phyloP scores from a whole-genome alignment of 2,797 vertebrate genomes.

The Chromobotia macracanthus region DNA sequence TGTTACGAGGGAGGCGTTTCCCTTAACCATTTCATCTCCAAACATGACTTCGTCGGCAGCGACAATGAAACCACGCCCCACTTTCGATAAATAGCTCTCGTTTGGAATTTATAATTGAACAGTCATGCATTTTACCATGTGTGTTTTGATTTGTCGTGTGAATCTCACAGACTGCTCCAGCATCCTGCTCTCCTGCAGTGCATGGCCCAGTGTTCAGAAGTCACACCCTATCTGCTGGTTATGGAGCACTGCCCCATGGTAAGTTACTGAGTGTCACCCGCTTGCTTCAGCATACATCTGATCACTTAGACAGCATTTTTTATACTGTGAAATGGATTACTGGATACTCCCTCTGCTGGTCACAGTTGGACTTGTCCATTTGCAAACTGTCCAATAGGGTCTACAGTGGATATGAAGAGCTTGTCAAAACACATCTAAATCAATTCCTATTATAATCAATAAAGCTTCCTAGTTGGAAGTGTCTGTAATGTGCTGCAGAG shows the following conservation, averaged over 20 bases:
- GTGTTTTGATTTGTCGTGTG: conserved; percentile 16
- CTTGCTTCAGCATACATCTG: neutral
- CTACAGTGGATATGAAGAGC: neutral
- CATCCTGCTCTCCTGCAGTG: conserved; percentile 93
- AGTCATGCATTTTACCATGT: no score
- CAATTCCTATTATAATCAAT: neutral
- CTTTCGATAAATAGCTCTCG: neutral
- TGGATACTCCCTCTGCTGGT: conserved; percentile 42
- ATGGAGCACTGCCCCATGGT: conserved; percentile 99
- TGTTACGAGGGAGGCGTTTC: no score
- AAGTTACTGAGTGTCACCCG: conserved; percentile 56
- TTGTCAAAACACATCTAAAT: neutral
- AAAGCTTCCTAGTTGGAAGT: neutral
- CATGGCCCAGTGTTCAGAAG: conserved; percentile 92
- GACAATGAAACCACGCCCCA: no score
- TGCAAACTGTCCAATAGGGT: neutral
- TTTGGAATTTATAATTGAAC: neutral
- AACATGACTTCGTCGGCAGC: no score
- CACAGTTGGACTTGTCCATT: conserved; percentile 1
- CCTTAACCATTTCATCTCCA: no score
- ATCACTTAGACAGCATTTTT: neutral
- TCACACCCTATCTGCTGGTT: conserved; percentile 95
- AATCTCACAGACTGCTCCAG: conserved; percentile 82
- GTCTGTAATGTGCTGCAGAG: no score
- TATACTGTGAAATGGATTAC: neutral